phyloP scores from a whole-genome alignment of 2,888 invertebrate genomes.

The Boloria selene region DNA sequence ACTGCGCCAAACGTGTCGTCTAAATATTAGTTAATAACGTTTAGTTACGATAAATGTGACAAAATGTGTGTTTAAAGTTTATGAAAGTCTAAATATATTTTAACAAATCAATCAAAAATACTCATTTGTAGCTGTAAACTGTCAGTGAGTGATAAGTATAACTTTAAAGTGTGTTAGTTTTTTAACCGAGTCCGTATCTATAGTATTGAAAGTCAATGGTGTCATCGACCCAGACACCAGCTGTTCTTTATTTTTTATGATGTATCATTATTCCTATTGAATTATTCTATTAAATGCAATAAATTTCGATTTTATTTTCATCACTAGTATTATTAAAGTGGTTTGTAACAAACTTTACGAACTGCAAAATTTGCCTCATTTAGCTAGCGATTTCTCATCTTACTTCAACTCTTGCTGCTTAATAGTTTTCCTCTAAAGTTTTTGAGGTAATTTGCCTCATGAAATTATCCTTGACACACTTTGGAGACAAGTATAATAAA shows the following conservation, averaged over 20 bases:
- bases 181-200: constrained; percentile 32
- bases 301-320: background rate
- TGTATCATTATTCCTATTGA: constrained; percentile 11
- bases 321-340: background rate
- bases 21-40: no score
- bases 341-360: background rate
- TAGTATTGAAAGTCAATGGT: constrained; percentile 43
- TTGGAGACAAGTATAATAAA: background rate
- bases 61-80: no score
- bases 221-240: constrained; percentile 39
- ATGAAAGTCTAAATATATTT: background rate
- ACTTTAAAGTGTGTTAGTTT: constrained; percentile 33
- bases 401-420: constrained; percentile 2
- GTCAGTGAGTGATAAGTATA: constrained; percentile 23
- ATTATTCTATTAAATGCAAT: background rate
- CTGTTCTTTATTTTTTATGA: constrained; percentile 30
- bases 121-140: constrained; percentile 6
- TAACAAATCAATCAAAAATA: background rate
- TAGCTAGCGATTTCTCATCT: constrained; percentile 9
- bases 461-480: constrained; percentile 19
- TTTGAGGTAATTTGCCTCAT: constrained; percentile 19
- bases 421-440: constrained; percentile 23
- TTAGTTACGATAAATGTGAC: no score
- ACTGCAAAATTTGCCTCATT: background rate
- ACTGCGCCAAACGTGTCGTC: no score